phyloP scores from a whole-genome alignment of 2,888 invertebrate genomes.

The Drosophila nigricruria region DNA sequence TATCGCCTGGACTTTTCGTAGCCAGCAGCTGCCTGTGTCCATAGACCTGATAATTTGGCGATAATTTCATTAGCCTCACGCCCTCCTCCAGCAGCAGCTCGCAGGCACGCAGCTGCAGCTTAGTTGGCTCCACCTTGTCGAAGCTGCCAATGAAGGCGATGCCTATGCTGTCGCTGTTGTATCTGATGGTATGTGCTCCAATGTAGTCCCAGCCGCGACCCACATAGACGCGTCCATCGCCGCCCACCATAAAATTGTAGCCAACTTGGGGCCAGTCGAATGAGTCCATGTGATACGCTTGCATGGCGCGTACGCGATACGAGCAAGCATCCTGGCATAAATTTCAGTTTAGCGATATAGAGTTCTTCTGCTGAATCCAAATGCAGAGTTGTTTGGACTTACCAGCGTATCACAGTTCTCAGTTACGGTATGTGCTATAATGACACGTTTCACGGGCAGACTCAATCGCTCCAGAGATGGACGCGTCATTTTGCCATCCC shows the following conservation, averaged over 20 bases:
- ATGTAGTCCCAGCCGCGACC: constrained; percentile 91
- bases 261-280: constrained; percentile 89
- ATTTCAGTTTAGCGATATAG: neutral
- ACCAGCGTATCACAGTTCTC: constrained; percentile 87
- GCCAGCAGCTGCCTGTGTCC: constrained; percentile 89
- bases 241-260: constrained; percentile 92
- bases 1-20: constrained; percentile 90
- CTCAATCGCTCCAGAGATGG: constrained; percentile 83
- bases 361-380: neutral
- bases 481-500: constrained; percentile 89
- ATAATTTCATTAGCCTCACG: constrained; percentile 87
- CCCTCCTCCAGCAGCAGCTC: constrained; percentile 88
- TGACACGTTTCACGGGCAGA: constrained; percentile 87
- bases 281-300: constrained; percentile 89
- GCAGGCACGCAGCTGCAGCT: constrained; percentile 87
- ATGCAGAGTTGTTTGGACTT: constrained; percentile 39
- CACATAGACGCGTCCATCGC: constrained; percentile 90
- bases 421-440: constrained; percentile 89
- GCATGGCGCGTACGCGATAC: constrained; percentile 85
- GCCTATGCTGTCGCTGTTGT: constrained; percentile 89
- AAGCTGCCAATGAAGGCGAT: constrained; percentile 91
- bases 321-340: constrained; percentile 87
- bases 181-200: constrained; percentile 90
- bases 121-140: constrained; percentile 86
- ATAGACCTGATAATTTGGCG: constrained; percentile 88